Percentiles rank a stretch among this genome's conserved stretches.
Conservation (phyloP, 2,888 invertebrate genomes). For the Megastigmus dorsalis region DNA sequence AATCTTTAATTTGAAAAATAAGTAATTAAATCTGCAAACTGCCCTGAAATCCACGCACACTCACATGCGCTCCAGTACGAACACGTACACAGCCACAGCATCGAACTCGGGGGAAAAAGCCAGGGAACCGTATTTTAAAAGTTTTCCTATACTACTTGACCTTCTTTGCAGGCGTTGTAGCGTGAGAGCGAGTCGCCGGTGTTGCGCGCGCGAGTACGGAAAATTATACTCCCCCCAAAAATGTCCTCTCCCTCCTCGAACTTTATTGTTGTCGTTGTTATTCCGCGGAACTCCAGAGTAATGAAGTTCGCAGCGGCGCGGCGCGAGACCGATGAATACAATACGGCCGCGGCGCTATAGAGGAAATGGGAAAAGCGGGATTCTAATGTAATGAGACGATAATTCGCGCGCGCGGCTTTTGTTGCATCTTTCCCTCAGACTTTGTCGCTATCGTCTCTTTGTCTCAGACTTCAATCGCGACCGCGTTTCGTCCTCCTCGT, state of each 20-base stretch:
- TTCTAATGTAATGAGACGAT: neutral
- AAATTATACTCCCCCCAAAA: slow-evolving; percentile 18
- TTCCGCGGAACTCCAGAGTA: neutral
- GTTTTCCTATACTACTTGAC: slow-evolving; percentile 30
- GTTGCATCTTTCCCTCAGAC: neutral
- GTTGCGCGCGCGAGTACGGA: slow-evolving; percentile 5
- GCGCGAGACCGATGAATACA: slow-evolving; percentile 3
- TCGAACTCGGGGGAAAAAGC: too few relatives aligned
- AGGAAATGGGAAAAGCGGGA: too few relatives aligned
- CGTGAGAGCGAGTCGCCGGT: neutral
- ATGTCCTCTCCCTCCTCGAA: neutral
- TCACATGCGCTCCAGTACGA: neutral
- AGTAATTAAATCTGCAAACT: too few relatives aligned
- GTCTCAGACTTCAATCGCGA: slow-evolving; percentile 12
- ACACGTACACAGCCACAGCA: too few relatives aligned
- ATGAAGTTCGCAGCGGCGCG: neutral
- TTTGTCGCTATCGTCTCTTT: too few relatives aligned
- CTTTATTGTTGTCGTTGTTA: slow-evolving; percentile 5
- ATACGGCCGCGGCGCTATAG: neutral
- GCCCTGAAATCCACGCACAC: slow-evolving; percentile 3
- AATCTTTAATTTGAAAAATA: too few relatives aligned
- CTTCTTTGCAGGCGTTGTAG: neutral
- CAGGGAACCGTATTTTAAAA: neutral
- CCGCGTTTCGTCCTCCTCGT: neutral
- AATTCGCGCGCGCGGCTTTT: neutral